Base-by-base conservation (phyloP, 2,113 vertebrate species). In the Vulpes ferrilata region DNA sequence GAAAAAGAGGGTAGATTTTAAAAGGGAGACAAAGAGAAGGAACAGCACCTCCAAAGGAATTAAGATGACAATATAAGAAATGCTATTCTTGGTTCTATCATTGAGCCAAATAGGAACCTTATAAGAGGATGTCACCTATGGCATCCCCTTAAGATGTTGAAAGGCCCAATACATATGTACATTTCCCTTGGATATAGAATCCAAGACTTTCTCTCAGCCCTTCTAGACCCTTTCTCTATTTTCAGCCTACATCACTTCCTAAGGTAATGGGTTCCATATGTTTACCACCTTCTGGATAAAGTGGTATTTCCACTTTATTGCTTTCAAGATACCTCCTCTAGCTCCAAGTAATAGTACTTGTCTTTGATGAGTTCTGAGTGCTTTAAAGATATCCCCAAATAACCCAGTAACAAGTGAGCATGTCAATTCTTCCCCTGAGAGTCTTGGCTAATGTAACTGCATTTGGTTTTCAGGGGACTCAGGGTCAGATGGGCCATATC, bases 221-320 rank as follows among this genome's bases (percentile, higher is more conserved):
- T 74, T 93, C n/a, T 85, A 48, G 23, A 95, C 48, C 22, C 9
- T 96, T 79, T 92, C 87, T 90, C 69, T 88, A 86, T 87, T 96
- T 97, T 86, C 17, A 93, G 38, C 12, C 55, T 91, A 69, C 17
- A 51, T 86, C 15, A 64, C 7, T 95, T 96, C 76, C 35, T 89
- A 89, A 93, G 38, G 20, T 73, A 80, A 96, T 87, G 7, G 35
- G 35, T 80, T 87, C 30, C 81, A 93, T 87, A 90, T 93, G 51
- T 92, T 91, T 95, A 95, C 20, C 43, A 69, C 57, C 25, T 48
- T 27, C 62, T 88, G 25, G 16, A 90, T 78, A 95, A 97, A 94
- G 35, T 88, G 16, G 17, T 90, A 85, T 85, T 93, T 96, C 62
- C 95, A 89, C 13, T 95, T 97, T 97, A 96, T 69, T 83, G 19